These are phyloP conservation scores for Cairina moschata DNA, from an alignment of 2,113 vertebrate genomes.

Conservation along the genomic window DNA sequence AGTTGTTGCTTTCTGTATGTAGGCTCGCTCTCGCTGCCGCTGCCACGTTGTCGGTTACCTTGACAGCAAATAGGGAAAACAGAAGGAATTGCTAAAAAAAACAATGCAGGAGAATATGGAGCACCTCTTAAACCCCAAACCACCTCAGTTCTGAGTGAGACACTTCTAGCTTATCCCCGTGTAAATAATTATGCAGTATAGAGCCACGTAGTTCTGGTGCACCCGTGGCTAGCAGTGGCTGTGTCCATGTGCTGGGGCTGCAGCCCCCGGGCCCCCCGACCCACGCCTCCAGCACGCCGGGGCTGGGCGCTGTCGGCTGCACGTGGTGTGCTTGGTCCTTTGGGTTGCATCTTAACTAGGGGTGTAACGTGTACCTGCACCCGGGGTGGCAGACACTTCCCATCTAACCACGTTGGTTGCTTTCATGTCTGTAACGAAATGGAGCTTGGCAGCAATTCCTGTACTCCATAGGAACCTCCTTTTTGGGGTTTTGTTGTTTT, in stretches of 20 bases:
- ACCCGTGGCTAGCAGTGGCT: accelerated
- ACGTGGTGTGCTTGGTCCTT: neutral
- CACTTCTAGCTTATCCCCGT: accelerated
- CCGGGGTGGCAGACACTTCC: accelerated
- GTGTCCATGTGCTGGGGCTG: neutral
- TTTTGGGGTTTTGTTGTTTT: neutral
- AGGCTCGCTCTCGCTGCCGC: neutral
- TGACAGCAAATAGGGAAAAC: conserved; percentile 1
- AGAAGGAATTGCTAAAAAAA: neutral
- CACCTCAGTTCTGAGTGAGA: neutral
- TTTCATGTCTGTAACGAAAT: neutral
- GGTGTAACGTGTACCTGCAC: neutral
- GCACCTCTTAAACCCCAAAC: neutral
- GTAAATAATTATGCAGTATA: neutral
- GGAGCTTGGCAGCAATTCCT: neutral
- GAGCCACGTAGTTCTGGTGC: neutral
- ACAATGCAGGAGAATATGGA: neutral
- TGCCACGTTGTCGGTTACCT: neutral
- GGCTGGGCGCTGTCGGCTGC: neutral
- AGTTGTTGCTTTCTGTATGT: neutral
- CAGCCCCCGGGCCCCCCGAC: neutral
- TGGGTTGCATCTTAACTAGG: neutral
- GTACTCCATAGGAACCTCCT: neutral
- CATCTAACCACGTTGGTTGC: neutral
- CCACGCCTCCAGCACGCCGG: neutral